Conservation (phyloP, 2,113 vertebrate species). For the Paradoxurus hermaphroditus region DNA sequence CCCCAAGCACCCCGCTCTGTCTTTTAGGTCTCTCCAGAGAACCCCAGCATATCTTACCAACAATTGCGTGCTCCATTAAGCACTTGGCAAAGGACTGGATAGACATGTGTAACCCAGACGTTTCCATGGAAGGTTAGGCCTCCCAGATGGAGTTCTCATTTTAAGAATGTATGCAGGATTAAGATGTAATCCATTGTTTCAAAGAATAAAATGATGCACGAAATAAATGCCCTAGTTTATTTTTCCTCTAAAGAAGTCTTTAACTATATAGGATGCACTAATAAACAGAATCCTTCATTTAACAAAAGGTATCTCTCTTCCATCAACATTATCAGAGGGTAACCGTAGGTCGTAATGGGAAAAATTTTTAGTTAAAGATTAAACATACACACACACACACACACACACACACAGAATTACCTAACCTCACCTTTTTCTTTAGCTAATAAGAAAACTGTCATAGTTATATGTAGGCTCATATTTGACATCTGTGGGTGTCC, state of each 20-base stretch:
- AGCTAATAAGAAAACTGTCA: neutral
- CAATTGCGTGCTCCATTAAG: conserved; percentile 17
- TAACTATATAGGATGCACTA: conserved; percentile 62
- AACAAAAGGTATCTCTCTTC: conserved; percentile 44
- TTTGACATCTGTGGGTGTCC: neutral
- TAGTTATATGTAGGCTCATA: neutral
- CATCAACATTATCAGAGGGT: conserved; percentile 61
- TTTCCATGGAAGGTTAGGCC: conserved; percentile 62
- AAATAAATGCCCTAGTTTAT: conserved; percentile 72
- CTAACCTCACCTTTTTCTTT: neutral
- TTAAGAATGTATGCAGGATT: conserved; percentile 62
- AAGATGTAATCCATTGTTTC: conserved; percentile 69
- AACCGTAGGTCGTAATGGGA: conserved; percentile 43
- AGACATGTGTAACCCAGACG: conserved; percentile 58
- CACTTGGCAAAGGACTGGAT: neutral
- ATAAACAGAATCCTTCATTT: conserved; percentile 14
- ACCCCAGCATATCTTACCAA: conserved; percentile 30
- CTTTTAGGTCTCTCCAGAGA: conserved; percentile 27
- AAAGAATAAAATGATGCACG: conserved; percentile 60
- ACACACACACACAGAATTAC: neutral
- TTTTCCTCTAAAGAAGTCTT: conserved; percentile 73
- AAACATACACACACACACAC: neutral
- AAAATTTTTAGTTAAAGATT: conserved; percentile 28
- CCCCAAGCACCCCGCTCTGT: neutral
- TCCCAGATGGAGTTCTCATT: conserved; percentile 58